Conservation (phyloP, 2,113 vertebrate genomes). For the Callopanchax toddi region DNA sequence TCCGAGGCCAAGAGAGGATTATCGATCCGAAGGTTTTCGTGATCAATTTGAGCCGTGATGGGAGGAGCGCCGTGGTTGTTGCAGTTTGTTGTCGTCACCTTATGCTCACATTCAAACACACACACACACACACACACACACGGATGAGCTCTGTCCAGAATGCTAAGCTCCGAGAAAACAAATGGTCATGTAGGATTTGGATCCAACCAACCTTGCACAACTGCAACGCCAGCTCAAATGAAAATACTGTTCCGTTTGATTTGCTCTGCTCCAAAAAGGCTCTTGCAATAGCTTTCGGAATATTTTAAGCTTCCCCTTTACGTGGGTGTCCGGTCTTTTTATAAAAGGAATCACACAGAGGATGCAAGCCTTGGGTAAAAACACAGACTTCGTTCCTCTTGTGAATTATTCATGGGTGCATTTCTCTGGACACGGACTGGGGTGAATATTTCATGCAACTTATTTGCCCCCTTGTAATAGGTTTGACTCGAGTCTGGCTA, state of each 20-base stretch:
- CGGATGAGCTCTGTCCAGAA: conserved; percentile 11
- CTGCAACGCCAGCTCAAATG: conserved; percentile 27
- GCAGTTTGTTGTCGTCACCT: conserved; percentile 15
- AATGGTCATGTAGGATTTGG: conserved; percentile 52
- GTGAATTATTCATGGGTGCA: conserved; percentile 66
- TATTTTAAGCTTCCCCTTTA: neutral
- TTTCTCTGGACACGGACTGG: conserved; percentile 43
- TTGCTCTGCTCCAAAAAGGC: too few relatives aligned
- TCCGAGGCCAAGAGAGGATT: conserved; percentile 1
- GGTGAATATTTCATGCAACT: conserved; percentile 75
- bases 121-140: neutral
- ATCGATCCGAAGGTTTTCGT: conserved; percentile 48
- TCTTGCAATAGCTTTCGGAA: too few relatives aligned
- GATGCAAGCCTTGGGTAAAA: conserved; percentile 15
- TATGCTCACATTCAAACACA: neutral
- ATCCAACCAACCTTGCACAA: conserved; percentile 42
- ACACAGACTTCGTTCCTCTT: conserved; percentile 24
- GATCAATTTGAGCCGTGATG: conserved; percentile 48
- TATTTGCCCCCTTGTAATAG: conserved; percentile 68
- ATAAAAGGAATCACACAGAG: neutral
- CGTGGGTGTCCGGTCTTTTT: neutral
- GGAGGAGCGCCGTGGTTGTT: neutral
- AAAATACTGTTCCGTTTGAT: too few relatives aligned
- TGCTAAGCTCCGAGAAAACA: conserved; percentile 54
- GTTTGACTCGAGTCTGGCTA: conserved; percentile 52